Base-by-base conservation (phyloP, 1,140 invertebrate species). In the Diachasma alloeum region DNA sequence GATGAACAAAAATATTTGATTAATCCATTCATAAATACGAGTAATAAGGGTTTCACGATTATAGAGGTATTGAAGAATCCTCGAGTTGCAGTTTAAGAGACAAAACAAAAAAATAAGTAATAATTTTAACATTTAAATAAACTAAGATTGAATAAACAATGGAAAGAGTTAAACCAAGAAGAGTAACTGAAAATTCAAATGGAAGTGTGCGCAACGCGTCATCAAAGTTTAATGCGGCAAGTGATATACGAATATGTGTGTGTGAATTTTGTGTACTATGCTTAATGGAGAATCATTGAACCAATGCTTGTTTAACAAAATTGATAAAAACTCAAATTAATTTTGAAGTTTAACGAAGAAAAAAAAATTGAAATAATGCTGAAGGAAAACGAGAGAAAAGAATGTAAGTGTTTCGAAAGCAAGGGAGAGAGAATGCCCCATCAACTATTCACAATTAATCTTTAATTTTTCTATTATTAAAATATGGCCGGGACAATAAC, bases 211-310 rank as follows among this genome's bases (percentile, higher is more conserved):
- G 75, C 69, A 46, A 68, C 75, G 74, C 74, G 71, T 80, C 77
- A 80, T 79, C 73, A 76, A 74, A 81, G 75, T 81, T 72, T 59
- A 78, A 75, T 81, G 42, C 79, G 78, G 72, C 78, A 81, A 81
- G 80, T 81, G 78, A 81, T 80, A 79, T 81, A 77, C 71, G 17
- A 19, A 72, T 39, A 53, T 59, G 71, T 59, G 71, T 59, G 71
- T 72, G 71, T 53, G 44, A 31, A 72, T 48, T 72, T 72, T 72
- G 71, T 72, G 71, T 59, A 68, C 5, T 39, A 68, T 68, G 4
- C 26, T 68, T 68, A 39, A 26, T 31, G 26, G 15, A 66, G 26
- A 31, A 66, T 66, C 26, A 9, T 66, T 66, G 6, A 31, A 66
- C 24, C 26, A 31, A 31, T 31, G 26, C 22, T 66, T 31, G 9